Evolutionary conservation across 2,113 vertebrate species (phyloP), one percentile per base, ranked within the genome.

Genomic region (Anolis carolinensis): DNA sequence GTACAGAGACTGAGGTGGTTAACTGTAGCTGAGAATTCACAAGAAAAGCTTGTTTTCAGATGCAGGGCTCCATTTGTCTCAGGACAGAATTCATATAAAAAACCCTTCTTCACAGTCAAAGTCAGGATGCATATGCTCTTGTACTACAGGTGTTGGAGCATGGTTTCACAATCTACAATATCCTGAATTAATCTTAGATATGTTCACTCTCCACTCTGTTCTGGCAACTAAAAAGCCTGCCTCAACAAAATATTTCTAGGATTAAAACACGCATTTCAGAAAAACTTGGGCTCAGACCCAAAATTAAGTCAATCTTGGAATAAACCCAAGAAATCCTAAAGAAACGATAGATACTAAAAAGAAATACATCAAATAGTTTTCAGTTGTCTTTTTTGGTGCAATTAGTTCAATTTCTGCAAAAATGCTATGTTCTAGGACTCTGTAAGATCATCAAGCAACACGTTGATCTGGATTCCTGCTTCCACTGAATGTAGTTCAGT

Each of bases 181-280:
- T 73, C 86, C 85, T 88, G 8, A 39, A 71, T 25, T 63, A 30
- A 36, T 23, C 10, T 21, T 86, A 76, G 76, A 91, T 87, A 80
- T 77, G 86, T 3, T 59, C 63, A 79, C 30, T 75, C 48, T 71
- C 34, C 5, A 65, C 79, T 92, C 74, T 68, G 39, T 79, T 71
- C 0, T 75, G 18, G 7, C 76, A 81, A 92, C 76, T 36, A 18
- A 13, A 34, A 86, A 92, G n/a, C 21, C 78, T 90, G 93, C 82
- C 55, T 82, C 86, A 88, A 39, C 48, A 78, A 71, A 25, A 30
- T 59, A 62, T 62, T 63, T 74, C 71, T 34, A 82, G 10, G 81
- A 82, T 3, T 72, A 48, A 70, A 70, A 70, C 20, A 70, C 23
- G 65, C 44, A 82, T 70, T 71, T 27, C 59, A 62, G 36, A 30